A percentile compares a stretch with the other conserved stretches of the same genome.
Conservation (phyloP, 2,888 invertebrate species). For the Acleris literana region DNA sequence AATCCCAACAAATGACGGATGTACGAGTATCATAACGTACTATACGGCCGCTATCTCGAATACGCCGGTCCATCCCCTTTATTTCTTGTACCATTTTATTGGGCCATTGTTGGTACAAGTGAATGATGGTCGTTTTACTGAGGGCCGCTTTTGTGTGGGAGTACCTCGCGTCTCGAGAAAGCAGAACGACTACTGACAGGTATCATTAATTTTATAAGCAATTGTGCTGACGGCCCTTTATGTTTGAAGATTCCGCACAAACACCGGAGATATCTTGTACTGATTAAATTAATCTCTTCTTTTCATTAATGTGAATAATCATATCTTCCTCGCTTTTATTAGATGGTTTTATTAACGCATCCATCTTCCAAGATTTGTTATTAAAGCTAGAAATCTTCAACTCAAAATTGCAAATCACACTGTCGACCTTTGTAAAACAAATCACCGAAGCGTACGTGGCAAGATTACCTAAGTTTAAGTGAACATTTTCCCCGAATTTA, state of each 20-base stretch:
- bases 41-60: slow-evolving; percentile 14
- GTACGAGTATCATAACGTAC: slow-evolving; percentile 42
- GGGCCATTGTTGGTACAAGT: slow-evolving; percentile 61
- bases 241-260: slow-evolving; percentile 37
- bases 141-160: slow-evolving; percentile 46
- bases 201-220: slow-evolving; percentile 64
- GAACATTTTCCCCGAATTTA: slow-evolving; percentile 28
- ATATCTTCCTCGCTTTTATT: slow-evolving; percentile 21
- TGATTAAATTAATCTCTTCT: slow-evolving; percentile 46
- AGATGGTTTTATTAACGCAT: slow-evolving; percentile 19
- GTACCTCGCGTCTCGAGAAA: slow-evolving; percentile 50
- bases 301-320: slow-evolving; percentile 39
- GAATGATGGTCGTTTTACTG: slow-evolving; percentile 59
- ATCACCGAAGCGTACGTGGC: slow-evolving; percentile 38
- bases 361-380: slow-evolving; percentile 1
- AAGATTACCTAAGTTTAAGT: slow-evolving; percentile 7
- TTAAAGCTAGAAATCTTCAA: slow-evolving; percentile 7
- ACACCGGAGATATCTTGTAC: slow-evolving; percentile 44
- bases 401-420: slow-evolving; percentile 34
- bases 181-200: slow-evolving; percentile 63
- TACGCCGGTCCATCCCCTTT: slow-evolving; percentile 29
- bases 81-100: slow-evolving; percentile 68
- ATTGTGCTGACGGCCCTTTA: slow-evolving; percentile 43
- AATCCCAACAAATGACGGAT: slow-evolving; percentile 47
- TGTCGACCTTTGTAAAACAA: slow-evolving; percentile 39